phyloP scores from a whole-genome alignment of 2,797 vertebrate species.

The Acanthurus tractus region DNA sequence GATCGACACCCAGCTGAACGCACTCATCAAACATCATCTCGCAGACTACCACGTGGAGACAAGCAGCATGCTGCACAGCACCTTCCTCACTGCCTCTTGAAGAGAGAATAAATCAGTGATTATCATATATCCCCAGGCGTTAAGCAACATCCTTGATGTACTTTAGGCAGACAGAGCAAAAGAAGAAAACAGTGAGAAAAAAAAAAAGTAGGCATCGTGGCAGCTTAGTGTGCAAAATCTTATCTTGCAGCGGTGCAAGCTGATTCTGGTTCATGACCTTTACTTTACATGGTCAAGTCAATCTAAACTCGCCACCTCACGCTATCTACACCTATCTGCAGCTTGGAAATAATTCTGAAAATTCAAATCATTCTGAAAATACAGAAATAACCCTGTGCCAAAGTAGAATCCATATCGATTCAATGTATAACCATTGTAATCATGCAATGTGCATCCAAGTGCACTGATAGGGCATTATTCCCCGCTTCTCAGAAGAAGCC shows the following conservation, averaged over 20 bases:
- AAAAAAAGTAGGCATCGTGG: neutral
- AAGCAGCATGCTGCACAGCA: constrained; percentile 40
- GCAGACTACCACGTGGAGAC: constrained; percentile 49
- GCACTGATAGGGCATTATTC: constrained; percentile 4
- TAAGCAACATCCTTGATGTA: constrained; percentile 45
- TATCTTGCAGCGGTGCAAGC: neutral
- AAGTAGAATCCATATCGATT: constrained; percentile 8
- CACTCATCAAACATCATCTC: constrained; percentile 61
- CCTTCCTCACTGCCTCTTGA: constrained; percentile 37
- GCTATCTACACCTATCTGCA: neutral
- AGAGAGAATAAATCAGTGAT: constrained; percentile 68
- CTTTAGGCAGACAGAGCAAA: constrained; percentile 29
- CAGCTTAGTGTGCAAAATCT: constrained; percentile 11
- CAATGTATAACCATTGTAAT: constrained; percentile 24
- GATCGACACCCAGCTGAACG: constrained; percentile 37
- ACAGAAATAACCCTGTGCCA: neutral
- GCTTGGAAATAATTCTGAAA: too few species aligned
- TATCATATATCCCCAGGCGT: constrained; percentile 60
- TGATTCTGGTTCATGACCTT: constrained; percentile 33
- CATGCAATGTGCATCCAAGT: constrained; percentile 28
- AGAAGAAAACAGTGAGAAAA: constrained; percentile 9
- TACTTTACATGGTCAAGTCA: neutral
- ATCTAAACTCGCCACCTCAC: neutral
- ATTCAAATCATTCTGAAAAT: constrained; percentile 23
- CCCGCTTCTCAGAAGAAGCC: constrained; percentile 29